Conservation (phyloP, 1,140 invertebrate species). For the Ceratina calcarata region DNA sequence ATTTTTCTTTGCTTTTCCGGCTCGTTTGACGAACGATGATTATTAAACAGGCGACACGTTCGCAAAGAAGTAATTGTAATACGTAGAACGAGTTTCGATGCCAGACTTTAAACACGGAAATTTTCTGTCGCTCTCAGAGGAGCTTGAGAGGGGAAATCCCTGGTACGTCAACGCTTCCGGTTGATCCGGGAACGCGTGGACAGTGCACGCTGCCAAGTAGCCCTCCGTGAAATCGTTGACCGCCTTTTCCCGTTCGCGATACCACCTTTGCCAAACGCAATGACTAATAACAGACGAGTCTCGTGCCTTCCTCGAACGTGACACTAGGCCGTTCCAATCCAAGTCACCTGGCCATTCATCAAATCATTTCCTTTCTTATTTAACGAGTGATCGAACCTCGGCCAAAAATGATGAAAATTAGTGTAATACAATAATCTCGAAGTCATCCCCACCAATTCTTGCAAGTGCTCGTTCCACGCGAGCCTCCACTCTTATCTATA, state of each 20-base stretch:
- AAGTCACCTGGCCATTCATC: background rate
- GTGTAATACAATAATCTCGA: too few relatives aligned
- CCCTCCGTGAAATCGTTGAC: constrained; percentile 54
- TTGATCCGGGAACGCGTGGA: constrained; percentile 3
- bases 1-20: background rate
- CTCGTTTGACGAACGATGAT: too few relatives aligned
- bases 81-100: too few relatives aligned
- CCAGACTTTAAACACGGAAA: too few relatives aligned
- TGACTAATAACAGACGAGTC: constrained; percentile 45
- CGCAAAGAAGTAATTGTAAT: too few relatives aligned
- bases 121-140: background rate
- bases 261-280: constrained; percentile 31
- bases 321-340: background rate
- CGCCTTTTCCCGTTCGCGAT: constrained; percentile 49
- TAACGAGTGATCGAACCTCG: background rate
- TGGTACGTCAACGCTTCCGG: constrained; percentile 46
- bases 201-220: constrained; percentile 45
- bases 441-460: too few relatives aligned
- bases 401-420: background rate
- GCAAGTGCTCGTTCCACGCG: too few relatives aligned
- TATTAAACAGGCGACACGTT: too few relatives aligned
- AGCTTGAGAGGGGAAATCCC: constrained; percentile 48
- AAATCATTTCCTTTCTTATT: too few relatives aligned
- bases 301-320: constrained; percentile 12
- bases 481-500: too few relatives aligned